A percentile compares a stretch with the other conserved stretches of the same genome.
Evolutionary conservation across 2,113 vertebrate species (phyloP).

Genomic region (Uropsilus gracilis): DNA sequence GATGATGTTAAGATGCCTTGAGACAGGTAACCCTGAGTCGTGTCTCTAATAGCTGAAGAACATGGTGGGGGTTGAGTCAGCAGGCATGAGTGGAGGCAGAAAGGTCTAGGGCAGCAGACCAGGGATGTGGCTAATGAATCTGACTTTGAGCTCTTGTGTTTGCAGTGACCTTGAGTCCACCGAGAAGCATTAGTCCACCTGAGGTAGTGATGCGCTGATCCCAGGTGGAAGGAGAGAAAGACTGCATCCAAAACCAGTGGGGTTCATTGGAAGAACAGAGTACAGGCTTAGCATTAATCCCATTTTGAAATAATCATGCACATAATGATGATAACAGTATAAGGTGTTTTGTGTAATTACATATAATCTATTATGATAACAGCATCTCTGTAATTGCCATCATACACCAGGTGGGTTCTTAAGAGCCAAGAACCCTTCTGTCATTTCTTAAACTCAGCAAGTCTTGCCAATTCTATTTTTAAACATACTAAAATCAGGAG

Average conservation of each 20-base stretch:
- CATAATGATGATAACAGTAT: neutral
- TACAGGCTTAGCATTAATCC: neutral
- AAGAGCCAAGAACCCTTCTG: neutral
- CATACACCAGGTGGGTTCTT: neutral
- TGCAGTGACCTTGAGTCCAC: neutral
- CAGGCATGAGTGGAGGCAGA: neutral
- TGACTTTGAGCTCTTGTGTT: neutral
- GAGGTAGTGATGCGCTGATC: neutral
- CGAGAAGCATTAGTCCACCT: neutral
- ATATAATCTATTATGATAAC: neutral
- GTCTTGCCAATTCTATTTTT: neutral
- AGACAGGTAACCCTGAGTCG: neutral
- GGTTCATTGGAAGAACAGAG: neutral
- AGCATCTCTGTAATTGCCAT: neutral
- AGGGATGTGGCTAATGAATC: neutral
- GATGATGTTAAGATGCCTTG: neutral
- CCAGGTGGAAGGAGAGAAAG: neutral
- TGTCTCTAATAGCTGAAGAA: neutral
- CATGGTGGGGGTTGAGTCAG: neutral
- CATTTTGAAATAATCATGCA: neutral
- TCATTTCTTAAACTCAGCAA: neutral
- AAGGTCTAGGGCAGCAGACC: neutral
- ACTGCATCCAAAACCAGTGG: neutral
- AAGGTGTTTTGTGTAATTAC: neutral
- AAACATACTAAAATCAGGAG: neutral